These are phyloP conservation scores for Ianthella basta DNA, from an alignment of 37 sponge, comb jelly and placozoan genomes.

Conservation along the genomic window DNA sequence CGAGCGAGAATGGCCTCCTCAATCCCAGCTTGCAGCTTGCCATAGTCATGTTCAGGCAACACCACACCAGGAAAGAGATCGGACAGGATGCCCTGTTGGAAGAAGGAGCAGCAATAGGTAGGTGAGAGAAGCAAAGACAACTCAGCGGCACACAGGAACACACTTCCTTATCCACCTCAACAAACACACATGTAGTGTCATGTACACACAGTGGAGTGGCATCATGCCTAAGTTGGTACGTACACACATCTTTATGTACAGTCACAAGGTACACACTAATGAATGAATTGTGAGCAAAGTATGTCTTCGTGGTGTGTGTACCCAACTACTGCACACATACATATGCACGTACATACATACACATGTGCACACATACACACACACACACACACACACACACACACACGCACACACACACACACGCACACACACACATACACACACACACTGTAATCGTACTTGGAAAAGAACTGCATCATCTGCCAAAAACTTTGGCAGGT, in stretches of 20 bases:
- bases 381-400: background rate
- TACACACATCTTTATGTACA: background rate
- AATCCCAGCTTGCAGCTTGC: constrained; percentile 84
- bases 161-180: background rate
- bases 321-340: background rate
- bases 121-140: too few species aligned
- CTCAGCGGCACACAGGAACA: too few species aligned
- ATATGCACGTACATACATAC: background rate
- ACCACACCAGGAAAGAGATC: constrained; percentile 95
- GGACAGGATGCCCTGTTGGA: constrained; percentile 80
- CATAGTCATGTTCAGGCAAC: constrained; percentile 97
- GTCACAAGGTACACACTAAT: background rate
- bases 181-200: background rate
- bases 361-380: background rate
- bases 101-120: too few species aligned
- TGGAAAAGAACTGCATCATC: constrained; percentile 95
- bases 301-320: too few species aligned
- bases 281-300: too few species aligned
- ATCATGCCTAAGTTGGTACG: too few species aligned
- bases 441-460: constrained; percentile 28
- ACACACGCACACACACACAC: background rate
- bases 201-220: too few species aligned
- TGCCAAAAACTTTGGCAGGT: constrained; percentile 95
- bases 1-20: constrained; percentile 55
- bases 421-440: background rate